These are phyloP conservation scores for Caenorhabditis uteleia DNA, from an alignment of 2,888 invertebrate species.

Conservation along the genomic window DNA sequence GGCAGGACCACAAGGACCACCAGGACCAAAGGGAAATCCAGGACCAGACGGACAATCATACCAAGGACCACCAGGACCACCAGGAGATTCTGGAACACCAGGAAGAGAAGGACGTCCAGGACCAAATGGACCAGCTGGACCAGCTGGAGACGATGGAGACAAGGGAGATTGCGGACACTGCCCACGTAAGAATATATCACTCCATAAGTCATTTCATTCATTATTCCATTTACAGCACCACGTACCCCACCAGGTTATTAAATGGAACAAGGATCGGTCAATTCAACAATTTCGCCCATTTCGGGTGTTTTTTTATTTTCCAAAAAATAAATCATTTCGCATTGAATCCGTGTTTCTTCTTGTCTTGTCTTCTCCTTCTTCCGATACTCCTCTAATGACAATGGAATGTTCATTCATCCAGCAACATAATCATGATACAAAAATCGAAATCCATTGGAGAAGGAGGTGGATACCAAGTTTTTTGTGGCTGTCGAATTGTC, in stretches of 20 bases:
- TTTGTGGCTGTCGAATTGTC: too few relatives aligned
- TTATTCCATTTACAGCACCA: slow-evolving; percentile 44
- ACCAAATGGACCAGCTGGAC: slow-evolving; percentile 56
- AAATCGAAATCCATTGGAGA: too few relatives aligned
- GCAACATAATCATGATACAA: too few relatives aligned
- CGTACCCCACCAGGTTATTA: slow-evolving; percentile 62
- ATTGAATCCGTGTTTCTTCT: slow-evolving; percentile 3
- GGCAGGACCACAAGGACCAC: slow-evolving; percentile 56
- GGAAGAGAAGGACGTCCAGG: slow-evolving; percentile 58
- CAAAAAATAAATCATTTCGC: slow-evolving; percentile 37
- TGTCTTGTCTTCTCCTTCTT: not conserved
- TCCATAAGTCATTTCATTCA: not conserved
- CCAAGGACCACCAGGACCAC: slow-evolving; percentile 59
- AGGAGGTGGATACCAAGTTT: too few relatives aligned
- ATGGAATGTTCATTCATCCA: too few relatives aligned
- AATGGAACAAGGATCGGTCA: slow-evolving; percentile 9
- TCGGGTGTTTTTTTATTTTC: slow-evolving; percentile 29
- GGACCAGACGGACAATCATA: slow-evolving; percentile 63
- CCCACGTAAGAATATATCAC: slow-evolving; percentile 45
- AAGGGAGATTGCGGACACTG: slow-evolving; percentile 58
- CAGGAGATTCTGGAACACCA: slow-evolving; percentile 59
- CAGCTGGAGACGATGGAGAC: slow-evolving; percentile 58
- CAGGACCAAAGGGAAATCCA: slow-evolving; percentile 58
- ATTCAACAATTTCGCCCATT: slow-evolving; percentile 33
- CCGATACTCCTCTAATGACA: not conserved